Conservation (phyloP, 1,140 invertebrate species). For the Leguminivora glycinivorella region DNA sequence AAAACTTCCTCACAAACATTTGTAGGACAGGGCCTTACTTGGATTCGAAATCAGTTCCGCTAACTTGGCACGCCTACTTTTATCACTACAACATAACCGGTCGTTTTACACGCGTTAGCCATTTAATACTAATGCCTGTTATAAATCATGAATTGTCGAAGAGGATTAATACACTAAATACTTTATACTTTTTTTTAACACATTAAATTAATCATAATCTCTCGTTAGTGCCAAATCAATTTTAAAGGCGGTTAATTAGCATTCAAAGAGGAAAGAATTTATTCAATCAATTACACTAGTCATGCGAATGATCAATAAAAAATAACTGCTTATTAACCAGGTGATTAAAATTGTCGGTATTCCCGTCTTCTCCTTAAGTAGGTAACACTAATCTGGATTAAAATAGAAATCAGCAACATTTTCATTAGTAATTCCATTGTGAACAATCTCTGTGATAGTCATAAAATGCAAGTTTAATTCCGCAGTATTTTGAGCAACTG, state of each 20-base stretch:
- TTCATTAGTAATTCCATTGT: conserved; percentile 29
- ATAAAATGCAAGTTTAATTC: conserved; percentile 48
- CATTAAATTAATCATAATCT: not conserved
- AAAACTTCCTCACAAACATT: too few species aligned
- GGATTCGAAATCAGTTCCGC: too few species aligned
- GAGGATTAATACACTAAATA: not conserved
- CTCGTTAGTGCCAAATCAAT: conserved; percentile 19
- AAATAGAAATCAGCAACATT: conserved; percentile 35
- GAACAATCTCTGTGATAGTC: conserved; percentile 29
- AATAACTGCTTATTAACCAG: not conserved
- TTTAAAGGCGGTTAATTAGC: not conserved
- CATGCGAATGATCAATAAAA: conserved; percentile 25
- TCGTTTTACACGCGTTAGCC: too few species aligned
- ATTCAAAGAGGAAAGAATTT: conserved; percentile 17
- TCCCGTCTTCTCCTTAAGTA: not conserved
- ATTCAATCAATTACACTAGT: conserved; percentile 20
- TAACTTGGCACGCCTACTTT: too few species aligned
- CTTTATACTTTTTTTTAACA: not conserved
- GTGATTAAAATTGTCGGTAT: not conserved
- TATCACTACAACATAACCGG: too few species aligned
- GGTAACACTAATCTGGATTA: not conserved
- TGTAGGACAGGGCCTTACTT: too few species aligned
- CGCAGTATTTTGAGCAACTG: conserved; percentile 47
- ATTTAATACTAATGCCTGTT: not conserved
- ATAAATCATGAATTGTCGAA: not conserved